phyloP scores from a whole-genome alignment of 2,113 vertebrate genomes.

The Glaucidium brasilianum region DNA sequence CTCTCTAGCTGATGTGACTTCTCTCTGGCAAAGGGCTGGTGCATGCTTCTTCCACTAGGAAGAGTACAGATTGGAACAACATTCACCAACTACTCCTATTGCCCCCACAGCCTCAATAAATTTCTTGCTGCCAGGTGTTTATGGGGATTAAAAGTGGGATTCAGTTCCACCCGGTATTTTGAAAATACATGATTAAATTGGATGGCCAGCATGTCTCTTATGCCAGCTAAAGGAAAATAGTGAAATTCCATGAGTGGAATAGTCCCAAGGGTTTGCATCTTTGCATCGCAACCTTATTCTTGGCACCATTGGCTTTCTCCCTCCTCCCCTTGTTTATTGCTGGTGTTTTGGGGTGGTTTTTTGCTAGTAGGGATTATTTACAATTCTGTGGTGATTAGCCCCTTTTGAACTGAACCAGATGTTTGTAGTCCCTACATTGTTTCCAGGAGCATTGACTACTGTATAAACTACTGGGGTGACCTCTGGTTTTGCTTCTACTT shows the following conservation, averaged over 20 bases:
- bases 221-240: neutral
- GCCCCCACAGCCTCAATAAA: neutral
- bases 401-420: neutral
- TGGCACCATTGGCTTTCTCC: neutral
- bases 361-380: neutral
- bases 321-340: neutral
- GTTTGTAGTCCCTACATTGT: neutral
- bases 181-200: neutral
- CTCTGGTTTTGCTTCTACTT: neutral
- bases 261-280: neutral
- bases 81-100: neutral
- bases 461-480: neutral
- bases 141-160: neutral
- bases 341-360: fast-evolving
- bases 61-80: neutral
- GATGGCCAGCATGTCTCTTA: neutral
- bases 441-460: neutral
- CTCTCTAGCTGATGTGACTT: neutral
- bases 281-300: neutral
- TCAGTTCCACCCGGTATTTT: neutral
- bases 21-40: neutral
- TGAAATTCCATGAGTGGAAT: neutral
- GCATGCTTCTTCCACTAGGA: neutral
- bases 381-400: neutral
- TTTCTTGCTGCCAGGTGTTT: neutral